Evolutionary conservation across 1,140 invertebrate species (phyloP).

Genomic region (Leptopilina clavipes): DNA sequence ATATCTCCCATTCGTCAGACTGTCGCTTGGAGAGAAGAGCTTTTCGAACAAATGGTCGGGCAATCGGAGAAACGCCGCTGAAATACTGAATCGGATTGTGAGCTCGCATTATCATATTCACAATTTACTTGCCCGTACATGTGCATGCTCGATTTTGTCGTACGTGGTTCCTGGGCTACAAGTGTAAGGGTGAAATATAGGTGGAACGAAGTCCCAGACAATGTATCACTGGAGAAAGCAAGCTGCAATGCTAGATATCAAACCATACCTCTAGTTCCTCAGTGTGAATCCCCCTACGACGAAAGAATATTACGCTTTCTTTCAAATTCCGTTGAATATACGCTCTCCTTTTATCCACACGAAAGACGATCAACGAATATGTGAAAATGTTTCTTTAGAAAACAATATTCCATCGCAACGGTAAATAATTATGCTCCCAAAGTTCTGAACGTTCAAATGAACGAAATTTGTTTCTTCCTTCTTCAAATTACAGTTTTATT

Average conservation of each 20-base stretch:
- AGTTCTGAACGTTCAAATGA: no score
- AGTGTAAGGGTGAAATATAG: conserved; percentile 55
- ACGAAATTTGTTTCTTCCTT: no score
- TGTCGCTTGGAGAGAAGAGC: conserved; percentile 64
- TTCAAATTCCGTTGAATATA: background rate
- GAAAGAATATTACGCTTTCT: conserved; percentile 22
- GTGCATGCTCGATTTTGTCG: conserved; percentile 56
- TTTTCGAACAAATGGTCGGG: conserved; percentile 69
- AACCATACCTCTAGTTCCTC: conserved; percentile 43
- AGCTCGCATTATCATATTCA: conserved; percentile 71
- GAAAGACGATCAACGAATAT: background rate
- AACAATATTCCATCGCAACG: no score
- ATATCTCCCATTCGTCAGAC: conserved; percentile 68
- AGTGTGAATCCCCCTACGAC: conserved; percentile 20
- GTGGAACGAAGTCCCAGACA: conserved; percentile 49
- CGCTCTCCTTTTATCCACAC: background rate
- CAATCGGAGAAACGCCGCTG: conserved; percentile 70
- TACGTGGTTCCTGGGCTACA: conserved; percentile 50
- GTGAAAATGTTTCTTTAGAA: background rate
- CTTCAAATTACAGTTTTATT: no score
- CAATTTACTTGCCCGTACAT: conserved; percentile 66
- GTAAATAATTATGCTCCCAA: no score
- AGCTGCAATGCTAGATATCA: conserved; percentile 39
- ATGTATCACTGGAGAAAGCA: conserved; percentile 26
- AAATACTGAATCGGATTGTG: conserved; percentile 71